Base-by-base conservation (phyloP, 1,140 invertebrate species). In the Orius laevigatus region DNA sequence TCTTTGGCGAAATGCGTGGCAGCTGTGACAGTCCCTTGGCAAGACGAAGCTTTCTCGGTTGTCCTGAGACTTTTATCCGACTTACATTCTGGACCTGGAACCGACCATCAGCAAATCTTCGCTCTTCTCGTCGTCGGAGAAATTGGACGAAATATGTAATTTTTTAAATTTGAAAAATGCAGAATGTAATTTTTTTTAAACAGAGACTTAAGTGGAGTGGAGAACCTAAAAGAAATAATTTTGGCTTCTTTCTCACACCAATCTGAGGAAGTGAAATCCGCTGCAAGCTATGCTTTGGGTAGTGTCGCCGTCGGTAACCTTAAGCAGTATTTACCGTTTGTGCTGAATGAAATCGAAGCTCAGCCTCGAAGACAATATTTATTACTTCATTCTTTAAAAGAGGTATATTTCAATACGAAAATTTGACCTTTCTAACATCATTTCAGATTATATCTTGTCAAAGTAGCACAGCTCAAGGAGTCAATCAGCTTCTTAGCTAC, bases 331-430 rank as follows among this genome's bases (percentile, higher is more conserved):
- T 68, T 98, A 51, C 93, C 94, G 3, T 93, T 95, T 60, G 86
- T 98, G 53, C 68, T 98, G 1, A 74, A 81, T 41, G 90, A 98
- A 70, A 97, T 97, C 53, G 84, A 95, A 60, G 73, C 76, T 16
- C 86, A 95, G 58, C 88, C 91, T 0, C 91, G 89, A 60, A 71
- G 90, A 53, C 94, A 98, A 64, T 98, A 98, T 67, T 70, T 98
- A 18, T 69, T 98, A 12, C 65, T 98, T 39, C 93, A 98, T 70
- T 96, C 94, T 1, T 68, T 98, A 2, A 96, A 97, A 73, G 95
- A 98, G 73, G 87, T 93, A 62, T 3, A 16, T 3, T 16, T 3
- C 3, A 12, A 3, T 16, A 4, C 3, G 15, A 38, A 12, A 16
- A 38, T 12, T 4, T 38, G 3, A 38, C 10, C 5, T 38, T n/a